Base-by-base conservation (phyloP, 2,888 invertebrate genomes). In the Glyphotaelius pellucidus region DNA sequence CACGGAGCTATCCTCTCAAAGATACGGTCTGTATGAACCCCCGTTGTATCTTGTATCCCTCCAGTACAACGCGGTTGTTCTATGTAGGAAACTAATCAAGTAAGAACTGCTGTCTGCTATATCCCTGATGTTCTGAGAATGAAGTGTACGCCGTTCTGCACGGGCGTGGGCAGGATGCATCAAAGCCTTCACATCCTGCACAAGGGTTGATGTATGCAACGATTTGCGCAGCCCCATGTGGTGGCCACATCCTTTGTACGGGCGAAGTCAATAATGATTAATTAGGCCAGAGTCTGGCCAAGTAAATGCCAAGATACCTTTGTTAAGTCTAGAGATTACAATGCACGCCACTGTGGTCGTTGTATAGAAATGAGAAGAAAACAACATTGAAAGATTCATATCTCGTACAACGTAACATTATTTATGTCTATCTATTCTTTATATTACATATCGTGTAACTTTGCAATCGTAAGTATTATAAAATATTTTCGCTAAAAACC, bases 21-120 rank as follows among this genome's bases (percentile, higher is more conserved):
- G 67, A 67, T 7, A n/a, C 9, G 25, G 67, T 67, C 67, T 67
- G 67, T 67, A 67, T 67, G 19, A 67, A 67, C 67, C 67, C 67
- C 42, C 42, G 12, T 42, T 12, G 42, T 42, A 42, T 52, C 67
- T 67, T 25, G 67, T 67, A 67, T 25, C 67, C n/a, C 67, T 67
- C n/a, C 67, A 67, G 67, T 67, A 67, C 25, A 67, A 35, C 25
- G 88, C 32, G 88, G 88, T 79, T 89, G 38, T 42, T 25, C 35
- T 35, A 30, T 38, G 32, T 79, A 32, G 88, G 67, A 35, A 86
- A 89, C 88, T 89, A 89, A 89, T 89, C 88, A 89, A 89, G 79
- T 89, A 89, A 89, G 88, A 89, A 89, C 88, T 79, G 52, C 88
- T 88, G 67, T 67, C 67, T 25, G 67, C 67, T n/a, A n/a, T 67